Base-by-base conservation (phyloP, 1,140 invertebrate species). In the Drosophila grimshawi region DNA sequence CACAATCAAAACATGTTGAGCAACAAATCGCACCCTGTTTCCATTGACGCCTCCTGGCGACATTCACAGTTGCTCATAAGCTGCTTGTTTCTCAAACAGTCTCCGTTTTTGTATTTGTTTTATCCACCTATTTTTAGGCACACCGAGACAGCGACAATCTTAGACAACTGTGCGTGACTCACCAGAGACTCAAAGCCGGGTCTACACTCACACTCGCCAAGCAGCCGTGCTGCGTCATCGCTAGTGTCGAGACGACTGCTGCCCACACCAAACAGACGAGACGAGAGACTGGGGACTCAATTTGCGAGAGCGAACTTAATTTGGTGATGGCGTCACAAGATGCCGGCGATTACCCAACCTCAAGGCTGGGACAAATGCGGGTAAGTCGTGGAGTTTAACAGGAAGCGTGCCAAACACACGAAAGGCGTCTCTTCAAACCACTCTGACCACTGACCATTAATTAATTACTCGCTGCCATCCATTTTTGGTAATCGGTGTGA, bases 331-430 rank as follows among this genome's bases (percentile, higher is more conserved):
- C 91, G 78, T 91, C 91, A 92, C 76, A 90, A 79, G 91, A 81
- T 76, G 80, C 81, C 51, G 62, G 71, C 48, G 76, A 69, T 41
- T 49, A 41, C 59, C 90, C 89, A 46, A 76, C 41, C 52, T 94
- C 94, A 65, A 93, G 92, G 91, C 93, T 94, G 75, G 92, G 93
- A 51, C 93, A 94, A 74, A 94, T 94, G 94, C 94, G 94, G 93
- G 94, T 94, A 86, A 93, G 61, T 61, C 19, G 29, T 48, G 19
- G 43, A n/a, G n/a, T 39, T n/a, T 35, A 52, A 33, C 45, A 64
- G 48, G 64, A 65, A 73, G 62, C 35, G 53, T 66, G 59, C 30
- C 63, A 5, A 57, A 8, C 43, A 8, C 39, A 53, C 35, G 19
- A 52, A 53, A 46, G 37, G 19, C 39, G n/a, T 32, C 60, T 39